phyloP scores from a whole-genome alignment of 2,113 vertebrate species.

The Pandion haliaetus region DNA sequence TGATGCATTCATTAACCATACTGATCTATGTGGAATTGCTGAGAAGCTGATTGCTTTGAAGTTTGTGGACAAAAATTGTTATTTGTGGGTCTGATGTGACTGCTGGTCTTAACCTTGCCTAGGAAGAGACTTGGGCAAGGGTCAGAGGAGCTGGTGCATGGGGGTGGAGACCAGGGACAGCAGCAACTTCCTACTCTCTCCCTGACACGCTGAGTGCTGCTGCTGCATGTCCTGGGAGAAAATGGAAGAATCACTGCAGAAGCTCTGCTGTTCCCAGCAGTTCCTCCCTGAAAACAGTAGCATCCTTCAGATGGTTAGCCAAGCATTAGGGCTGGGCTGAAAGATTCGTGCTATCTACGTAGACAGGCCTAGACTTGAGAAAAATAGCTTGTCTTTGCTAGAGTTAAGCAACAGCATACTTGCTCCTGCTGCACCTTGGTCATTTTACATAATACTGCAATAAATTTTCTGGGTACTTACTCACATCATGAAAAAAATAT shows the following conservation, averaged over 20 bases:
- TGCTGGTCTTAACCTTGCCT: background rate
- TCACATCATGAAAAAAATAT: background rate
- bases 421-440: background rate
- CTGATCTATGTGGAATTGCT: constrained; percentile 74
- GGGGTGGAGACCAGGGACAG: background rate
- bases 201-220: background rate
- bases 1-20: constrained; percentile 71
- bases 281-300: background rate
- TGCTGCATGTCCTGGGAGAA: background rate
- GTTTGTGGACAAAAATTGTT: background rate
- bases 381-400: background rate
- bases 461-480: background rate
- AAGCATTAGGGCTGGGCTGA: background rate
- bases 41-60: constrained; percentile 71
- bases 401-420: background rate
- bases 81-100: background rate
- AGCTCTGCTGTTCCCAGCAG: background rate
- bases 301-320: background rate
- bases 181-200: background rate
- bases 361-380: background rate
- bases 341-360: background rate
- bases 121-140: background rate
- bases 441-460: background rate
- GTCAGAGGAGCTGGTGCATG: background rate
- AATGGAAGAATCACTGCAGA: background rate